Conservation (phyloP, 2,797 vertebrate genomes). For the Typhlichthys subterraneus region DNA sequence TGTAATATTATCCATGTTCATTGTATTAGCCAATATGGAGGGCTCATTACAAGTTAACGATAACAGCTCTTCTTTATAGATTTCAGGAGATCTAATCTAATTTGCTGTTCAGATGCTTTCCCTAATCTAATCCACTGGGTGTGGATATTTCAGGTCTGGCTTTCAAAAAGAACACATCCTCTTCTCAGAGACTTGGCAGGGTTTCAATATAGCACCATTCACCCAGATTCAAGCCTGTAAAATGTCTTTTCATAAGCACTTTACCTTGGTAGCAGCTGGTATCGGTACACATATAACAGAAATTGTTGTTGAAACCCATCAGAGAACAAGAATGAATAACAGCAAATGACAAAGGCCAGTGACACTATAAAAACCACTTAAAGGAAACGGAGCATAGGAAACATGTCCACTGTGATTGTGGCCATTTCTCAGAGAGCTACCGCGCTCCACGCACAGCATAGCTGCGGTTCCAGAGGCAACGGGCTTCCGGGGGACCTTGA, state of each 20-base stretch:
- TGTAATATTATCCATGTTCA: slow-evolving; percentile 50
- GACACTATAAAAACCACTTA: slow-evolving; percentile 49
- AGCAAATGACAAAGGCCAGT: slow-evolving; percentile 42
- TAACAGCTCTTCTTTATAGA: slow-evolving; percentile 55
- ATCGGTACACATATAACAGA: slow-evolving; percentile 34
- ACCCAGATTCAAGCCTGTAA: slow-evolving; percentile 47
- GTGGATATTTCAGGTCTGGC: slow-evolving; percentile 62
- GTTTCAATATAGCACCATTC: slow-evolving; percentile 48
- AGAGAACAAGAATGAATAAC: slow-evolving; percentile 4
- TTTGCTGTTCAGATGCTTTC: slow-evolving; percentile 57
- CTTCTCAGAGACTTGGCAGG: slow-evolving; percentile 59
- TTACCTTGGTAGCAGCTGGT: slow-evolving; percentile 41
- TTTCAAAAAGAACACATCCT: slow-evolving; percentile 41
- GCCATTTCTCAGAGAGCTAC: slow-evolving; percentile 41
- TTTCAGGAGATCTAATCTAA: slow-evolving; percentile 63
- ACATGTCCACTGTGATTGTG: slow-evolving; percentile 36
- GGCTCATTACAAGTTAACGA: slow-evolving; percentile 59
- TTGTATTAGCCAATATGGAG: slow-evolving; percentile 51
- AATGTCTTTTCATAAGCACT: slow-evolving; percentile 47
- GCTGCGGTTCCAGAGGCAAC: too few species aligned
- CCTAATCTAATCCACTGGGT: slow-evolving; percentile 57
- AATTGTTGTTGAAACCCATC: slow-evolving; percentile 20
- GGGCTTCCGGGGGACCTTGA: too few species aligned
- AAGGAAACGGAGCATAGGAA: slow-evolving; percentile 36
- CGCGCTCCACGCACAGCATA: slow-evolving; percentile 31